Conservation (phyloP, 2,888 invertebrate species). For the Diarsia mendica region DNA sequence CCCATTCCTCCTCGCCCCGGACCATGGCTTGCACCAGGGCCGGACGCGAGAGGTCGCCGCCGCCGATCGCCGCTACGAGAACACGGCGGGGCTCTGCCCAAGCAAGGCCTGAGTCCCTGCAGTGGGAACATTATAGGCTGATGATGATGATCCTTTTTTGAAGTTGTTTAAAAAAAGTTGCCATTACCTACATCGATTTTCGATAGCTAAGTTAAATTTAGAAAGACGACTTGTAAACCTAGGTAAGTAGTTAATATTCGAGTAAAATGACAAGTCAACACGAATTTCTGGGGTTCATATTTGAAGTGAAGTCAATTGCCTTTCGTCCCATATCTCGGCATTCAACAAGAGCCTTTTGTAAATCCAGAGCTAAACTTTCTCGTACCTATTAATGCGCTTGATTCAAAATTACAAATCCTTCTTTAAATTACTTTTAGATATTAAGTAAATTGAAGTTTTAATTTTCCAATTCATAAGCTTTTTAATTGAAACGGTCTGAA, state of each 20-base stretch:
- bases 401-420: slow-evolving; percentile 45
- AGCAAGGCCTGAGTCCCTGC: too few relatives aligned
- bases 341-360: slow-evolving; percentile 47
- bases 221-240: slow-evolving; percentile 6
- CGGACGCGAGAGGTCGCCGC: too few relatives aligned
- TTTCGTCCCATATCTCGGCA: slow-evolving; percentile 38
- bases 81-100: too few relatives aligned
- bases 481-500: slow-evolving; percentile 10
- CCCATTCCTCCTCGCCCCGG: too few relatives aligned
- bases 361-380: slow-evolving; percentile 48
- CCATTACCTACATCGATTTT: not conserved
- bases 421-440: slow-evolving; percentile 43
- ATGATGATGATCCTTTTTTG: not conserved
- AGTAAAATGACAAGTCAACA: slow-evolving; percentile 38
- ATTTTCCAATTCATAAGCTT: slow-evolving; percentile 8
- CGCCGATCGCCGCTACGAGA: too few relatives aligned
- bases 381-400: slow-evolving; percentile 30
- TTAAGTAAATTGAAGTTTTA: slow-evolving; percentile 17
- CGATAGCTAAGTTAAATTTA: not conserved
- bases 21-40: too few relatives aligned
- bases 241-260: slow-evolving; percentile 14
- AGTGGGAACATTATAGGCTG: too few relatives aligned
- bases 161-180: not conserved
- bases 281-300: slow-evolving; percentile 27
- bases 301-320: slow-evolving; percentile 46